These are phyloP conservation scores for Syngnathus floridae DNA, from an alignment of 2,113 vertebrate genomes.

Conservation along the genomic window DNA sequence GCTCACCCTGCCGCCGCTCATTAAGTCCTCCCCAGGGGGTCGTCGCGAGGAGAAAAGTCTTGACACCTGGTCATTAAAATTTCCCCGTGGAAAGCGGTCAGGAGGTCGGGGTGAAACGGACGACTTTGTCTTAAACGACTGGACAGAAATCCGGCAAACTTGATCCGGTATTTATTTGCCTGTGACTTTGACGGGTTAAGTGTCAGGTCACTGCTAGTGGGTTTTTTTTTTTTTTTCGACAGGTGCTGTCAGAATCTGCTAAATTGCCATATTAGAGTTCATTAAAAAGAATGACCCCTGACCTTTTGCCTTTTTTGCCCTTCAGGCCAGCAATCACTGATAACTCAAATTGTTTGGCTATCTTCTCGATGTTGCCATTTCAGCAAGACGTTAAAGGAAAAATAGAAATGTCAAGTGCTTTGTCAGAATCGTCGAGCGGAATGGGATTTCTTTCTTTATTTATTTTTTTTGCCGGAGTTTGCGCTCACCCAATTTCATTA, in stretches of 20 bases:
- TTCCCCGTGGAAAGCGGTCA: slow-evolving; percentile 18
- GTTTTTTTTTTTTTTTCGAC: too few species aligned
- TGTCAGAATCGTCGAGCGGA: slow-evolving; percentile 1
- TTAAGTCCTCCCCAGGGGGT: slow-evolving; percentile 24
- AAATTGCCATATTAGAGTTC: too few species aligned
- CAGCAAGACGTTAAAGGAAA: slow-evolving; percentile 19
- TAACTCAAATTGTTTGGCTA: background rate
- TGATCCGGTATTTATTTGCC: background rate
- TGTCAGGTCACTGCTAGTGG: too few species aligned
- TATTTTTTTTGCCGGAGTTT: slow-evolving; percentile 10
- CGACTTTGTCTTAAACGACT: background rate
- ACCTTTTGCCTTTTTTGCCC: too few species aligned
- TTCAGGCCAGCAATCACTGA: too few species aligned
- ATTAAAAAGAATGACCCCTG: too few species aligned
- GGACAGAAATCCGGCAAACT: background rate
- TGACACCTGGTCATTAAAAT: slow-evolving; percentile 57
- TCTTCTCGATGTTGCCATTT: slow-evolving; percentile 5
- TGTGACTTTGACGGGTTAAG: too few species aligned
- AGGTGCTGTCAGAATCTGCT: too few species aligned
- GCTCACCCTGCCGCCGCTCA: slow-evolving; percentile 12
- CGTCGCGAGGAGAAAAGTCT: slow-evolving; percentile 18
- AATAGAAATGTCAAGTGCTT: slow-evolving; percentile 32
- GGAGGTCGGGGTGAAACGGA: slow-evolving; percentile 16
- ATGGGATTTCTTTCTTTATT: background rate
- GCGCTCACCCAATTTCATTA: slow-evolving; percentile 19